Conservation (phyloP, 2,113 vertebrate species). For the Aramus guarauna region DNA sequence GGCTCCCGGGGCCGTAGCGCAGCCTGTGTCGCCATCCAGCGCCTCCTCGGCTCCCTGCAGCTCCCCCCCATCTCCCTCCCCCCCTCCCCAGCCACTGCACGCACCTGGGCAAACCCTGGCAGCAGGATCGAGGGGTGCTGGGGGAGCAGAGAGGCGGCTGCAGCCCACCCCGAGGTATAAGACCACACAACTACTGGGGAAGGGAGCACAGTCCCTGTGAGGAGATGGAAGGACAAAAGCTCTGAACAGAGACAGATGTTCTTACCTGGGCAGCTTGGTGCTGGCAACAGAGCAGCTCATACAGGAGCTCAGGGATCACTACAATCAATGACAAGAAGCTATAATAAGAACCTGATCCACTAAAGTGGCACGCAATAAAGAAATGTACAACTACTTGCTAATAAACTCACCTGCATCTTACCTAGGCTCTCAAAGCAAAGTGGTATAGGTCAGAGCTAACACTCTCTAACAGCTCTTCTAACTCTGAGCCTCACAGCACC, state of each 20-base stretch:
- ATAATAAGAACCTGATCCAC: rapidly evolving
- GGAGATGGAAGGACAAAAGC: not conserved
- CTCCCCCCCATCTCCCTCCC: not conserved
- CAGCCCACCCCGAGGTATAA: not conserved
- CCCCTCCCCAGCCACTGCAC: not conserved
- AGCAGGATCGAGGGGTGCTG: rapidly evolving
- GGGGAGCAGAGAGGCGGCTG: not conserved
- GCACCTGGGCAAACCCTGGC: too few species aligned
- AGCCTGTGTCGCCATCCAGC: not conserved
- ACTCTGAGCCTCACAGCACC: rapidly evolving
- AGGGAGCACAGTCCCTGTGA: rapidly evolving
- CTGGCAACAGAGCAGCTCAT: not conserved
- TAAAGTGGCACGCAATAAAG: rapidly evolving
- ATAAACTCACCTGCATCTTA: rapidly evolving
- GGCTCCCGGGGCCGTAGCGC: not conserved
- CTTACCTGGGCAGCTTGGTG: too few species aligned
- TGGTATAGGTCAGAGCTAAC: rapidly evolving
- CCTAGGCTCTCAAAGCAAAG: rapidly evolving
- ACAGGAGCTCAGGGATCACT: rapidly evolving
- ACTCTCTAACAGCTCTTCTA: too few species aligned
- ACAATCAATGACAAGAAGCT: rapidly evolving
- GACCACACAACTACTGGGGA: rapidly evolving
- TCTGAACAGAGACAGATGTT: rapidly evolving
- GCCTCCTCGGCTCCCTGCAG: not conserved
- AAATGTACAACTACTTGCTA: rapidly evolving